A percentile compares a stretch with the other conserved stretches of the same genome.
phyloP scores from a whole-genome alignment of 2,113 vertebrate species.

The Halcyon senegalensis region DNA sequence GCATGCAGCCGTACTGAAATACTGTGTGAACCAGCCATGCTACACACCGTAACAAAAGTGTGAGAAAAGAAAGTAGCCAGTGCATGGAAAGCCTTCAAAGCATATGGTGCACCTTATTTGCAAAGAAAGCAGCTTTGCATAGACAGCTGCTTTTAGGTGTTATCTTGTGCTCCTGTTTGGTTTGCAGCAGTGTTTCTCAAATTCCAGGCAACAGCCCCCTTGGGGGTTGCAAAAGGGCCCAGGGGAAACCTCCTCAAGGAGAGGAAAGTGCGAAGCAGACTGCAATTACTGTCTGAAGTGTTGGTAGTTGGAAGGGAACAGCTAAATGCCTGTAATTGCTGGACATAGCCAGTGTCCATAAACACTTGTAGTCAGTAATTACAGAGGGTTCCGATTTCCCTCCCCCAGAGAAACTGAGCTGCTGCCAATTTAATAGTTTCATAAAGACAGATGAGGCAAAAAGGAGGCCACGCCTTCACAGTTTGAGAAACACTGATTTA shows the following conservation, averaged over 20 bases:
- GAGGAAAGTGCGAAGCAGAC: background rate
- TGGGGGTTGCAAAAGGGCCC: background rate
- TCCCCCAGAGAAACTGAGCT: background rate
- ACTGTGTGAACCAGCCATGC: background rate
- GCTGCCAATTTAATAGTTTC: background rate
- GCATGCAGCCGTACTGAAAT: slow-evolving; percentile 62
- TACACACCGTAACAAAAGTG: background rate
- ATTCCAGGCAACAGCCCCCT: background rate
- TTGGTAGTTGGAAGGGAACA: background rate
- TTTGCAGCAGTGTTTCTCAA: slow-evolving; percentile 34
- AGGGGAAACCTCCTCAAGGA: background rate
- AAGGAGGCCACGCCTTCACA: background rate
- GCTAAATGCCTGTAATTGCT: slow-evolving; percentile 21
- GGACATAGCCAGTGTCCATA: background rate
- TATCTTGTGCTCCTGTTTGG: background rate
- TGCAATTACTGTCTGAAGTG: background rate
- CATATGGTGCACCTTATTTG: slow-evolving; percentile 34
- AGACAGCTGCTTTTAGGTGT: slow-evolving; percentile 3
- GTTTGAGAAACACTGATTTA: background rate
- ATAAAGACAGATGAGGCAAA: background rate
- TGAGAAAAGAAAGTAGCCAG: slow-evolving; percentile 23
- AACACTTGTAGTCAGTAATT: slow-evolving; percentile 4
- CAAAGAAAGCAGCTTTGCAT: slow-evolving; percentile 49
- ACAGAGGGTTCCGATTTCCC: background rate
- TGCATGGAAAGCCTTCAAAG: slow-evolving; percentile 58